Evolutionary conservation across 2,888 invertebrate genomes (phyloP), one percentile per base, ranked within the genome.

Genomic region (Geophilus truncorum): DNA sequence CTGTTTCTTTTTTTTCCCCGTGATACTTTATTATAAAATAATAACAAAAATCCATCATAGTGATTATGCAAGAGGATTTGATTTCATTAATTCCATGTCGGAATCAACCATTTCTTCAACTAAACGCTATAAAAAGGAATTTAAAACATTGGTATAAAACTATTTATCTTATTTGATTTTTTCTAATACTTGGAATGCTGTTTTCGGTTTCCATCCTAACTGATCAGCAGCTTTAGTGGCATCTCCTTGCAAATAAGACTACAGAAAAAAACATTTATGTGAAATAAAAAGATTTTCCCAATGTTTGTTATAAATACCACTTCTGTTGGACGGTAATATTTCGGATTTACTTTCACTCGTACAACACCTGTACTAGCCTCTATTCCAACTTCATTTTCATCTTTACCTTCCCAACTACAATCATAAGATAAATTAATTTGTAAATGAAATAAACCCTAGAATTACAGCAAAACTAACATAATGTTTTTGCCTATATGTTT

Each of bases 281-380:
- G n/a, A 3, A 34, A 36, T 15, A 30, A 15, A 77, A 30, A 32
- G 10, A 12, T 75, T 30, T 7, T 77, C 2, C 6, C 1, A 5
- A 5, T 76, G 18, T 57, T 21, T 25, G 9, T 62, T 25, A 62
- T 25, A 25, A 25, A 1, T 87, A 93, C 96, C 85, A 99, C 98
- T 93, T 99, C 98, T 0, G 98, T 97, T 9, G 98, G 98, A 82
- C 99, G 91, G 88, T 97, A 98, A 90, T 93, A 98, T 88, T 95
- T 96, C 0, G 94, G 91, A 89, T 98, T 97, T 75, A 99, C 92
- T 85, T 90, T 92, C 23, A 99, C 93, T 34, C 98, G 90, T 77
- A 97, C 88, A 70, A 91, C 90, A 0, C 91, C 93, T 0, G 93
- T 92, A 9, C 88, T 90, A 80, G 92, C 92, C 85, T 93, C 93